Conservation (phyloP, 2,797 vertebrate genomes). For the Bucorvus abyssinicus region DNA sequence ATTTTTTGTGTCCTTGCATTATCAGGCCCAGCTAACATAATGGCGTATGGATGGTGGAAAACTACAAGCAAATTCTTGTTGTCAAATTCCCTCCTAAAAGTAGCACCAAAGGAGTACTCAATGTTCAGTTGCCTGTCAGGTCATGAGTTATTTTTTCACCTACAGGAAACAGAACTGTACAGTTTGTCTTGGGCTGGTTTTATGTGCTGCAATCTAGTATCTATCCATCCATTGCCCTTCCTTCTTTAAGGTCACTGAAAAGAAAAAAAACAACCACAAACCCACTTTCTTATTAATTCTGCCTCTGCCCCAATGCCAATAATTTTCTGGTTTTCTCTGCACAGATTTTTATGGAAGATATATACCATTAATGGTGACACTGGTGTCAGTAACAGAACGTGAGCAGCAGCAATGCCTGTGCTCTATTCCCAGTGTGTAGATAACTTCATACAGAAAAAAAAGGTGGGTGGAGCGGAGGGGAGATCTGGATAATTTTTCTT, state of each 20-base stretch:
- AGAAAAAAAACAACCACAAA: neutral
- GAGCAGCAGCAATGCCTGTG: neutral
- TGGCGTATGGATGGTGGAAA: constrained; percentile 45
- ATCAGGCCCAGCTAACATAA: constrained; percentile 43
- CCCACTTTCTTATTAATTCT: neutral
- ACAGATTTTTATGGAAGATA: constrained; percentile 3
- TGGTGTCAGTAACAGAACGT: constrained; percentile 34
- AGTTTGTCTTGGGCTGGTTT: constrained; percentile 64
- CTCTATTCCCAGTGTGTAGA: constrained; percentile 38
- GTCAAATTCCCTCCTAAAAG: constrained; percentile 70
- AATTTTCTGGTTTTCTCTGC: neutral
- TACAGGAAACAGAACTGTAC: constrained; percentile 66
- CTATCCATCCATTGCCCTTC: constrained; percentile 52
- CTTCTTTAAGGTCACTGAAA: constrained; percentile 46
- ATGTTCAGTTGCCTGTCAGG: constrained; percentile 63
- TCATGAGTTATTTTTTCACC: constrained; percentile 66
- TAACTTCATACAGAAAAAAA: constrained; percentile 57
- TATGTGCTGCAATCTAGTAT: constrained; percentile 52
- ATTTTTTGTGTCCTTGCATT: constrained; percentile 40
- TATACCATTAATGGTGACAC: constrained; percentile 28
- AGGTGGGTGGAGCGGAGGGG: constrained; percentile 49
- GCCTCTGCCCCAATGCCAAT: neutral
- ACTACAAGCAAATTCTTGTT: constrained; percentile 70
- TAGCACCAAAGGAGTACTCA: constrained; percentile 66
- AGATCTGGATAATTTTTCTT: constrained; percentile 56